A percentile compares a stretch with the other conserved stretches of the same genome.
phyloP scores from a whole-genome alignment of 2,888 invertebrate species.

The Agriopis aurantiaria region DNA sequence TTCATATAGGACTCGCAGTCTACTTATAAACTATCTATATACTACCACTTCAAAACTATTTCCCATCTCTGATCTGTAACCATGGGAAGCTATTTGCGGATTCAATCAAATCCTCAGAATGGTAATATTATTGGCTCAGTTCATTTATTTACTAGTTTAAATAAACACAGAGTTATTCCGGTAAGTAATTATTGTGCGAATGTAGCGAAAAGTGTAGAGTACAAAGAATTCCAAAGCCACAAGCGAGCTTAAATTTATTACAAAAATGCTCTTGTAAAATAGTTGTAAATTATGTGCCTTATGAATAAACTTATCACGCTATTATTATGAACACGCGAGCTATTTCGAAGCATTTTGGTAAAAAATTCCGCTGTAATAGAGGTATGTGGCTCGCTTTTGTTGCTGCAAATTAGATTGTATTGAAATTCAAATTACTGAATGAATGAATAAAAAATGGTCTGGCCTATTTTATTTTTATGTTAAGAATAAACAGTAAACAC shows the following conservation, averaged over 20 bases:
- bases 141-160: constrained; percentile 61
- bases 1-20: not conserved
- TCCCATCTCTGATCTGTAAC: constrained; percentile 61
- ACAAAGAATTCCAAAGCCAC: constrained; percentile 1
- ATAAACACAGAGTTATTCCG: constrained; percentile 31
- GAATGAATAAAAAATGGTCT: not conserved
- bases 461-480: not conserved
- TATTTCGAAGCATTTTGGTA: constrained; percentile 37
- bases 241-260: constrained; percentile 45
- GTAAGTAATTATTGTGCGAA: constrained; percentile 3
- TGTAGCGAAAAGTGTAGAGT: constrained; percentile 3
- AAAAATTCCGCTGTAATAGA: constrained; percentile 28
- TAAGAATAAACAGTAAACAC: too few relatives aligned
- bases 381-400: constrained; percentile 2
- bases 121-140: constrained; percentile 74
- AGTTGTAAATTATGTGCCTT: constrained; percentile 51
- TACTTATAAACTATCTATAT: not conserved
- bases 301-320: constrained; percentile 49
- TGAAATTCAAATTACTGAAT: constrained; percentile 16
- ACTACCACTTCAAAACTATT: constrained; percentile 37
- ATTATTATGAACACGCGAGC: constrained; percentile 50
- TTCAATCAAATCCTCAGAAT: constrained; percentile 82
- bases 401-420: constrained; percentile 23
- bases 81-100: constrained; percentile 83
- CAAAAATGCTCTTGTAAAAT: constrained; percentile 47